phyloP scores from a whole-genome alignment of 2,113 vertebrate species.

The Oncorhynchus mykiss region DNA sequence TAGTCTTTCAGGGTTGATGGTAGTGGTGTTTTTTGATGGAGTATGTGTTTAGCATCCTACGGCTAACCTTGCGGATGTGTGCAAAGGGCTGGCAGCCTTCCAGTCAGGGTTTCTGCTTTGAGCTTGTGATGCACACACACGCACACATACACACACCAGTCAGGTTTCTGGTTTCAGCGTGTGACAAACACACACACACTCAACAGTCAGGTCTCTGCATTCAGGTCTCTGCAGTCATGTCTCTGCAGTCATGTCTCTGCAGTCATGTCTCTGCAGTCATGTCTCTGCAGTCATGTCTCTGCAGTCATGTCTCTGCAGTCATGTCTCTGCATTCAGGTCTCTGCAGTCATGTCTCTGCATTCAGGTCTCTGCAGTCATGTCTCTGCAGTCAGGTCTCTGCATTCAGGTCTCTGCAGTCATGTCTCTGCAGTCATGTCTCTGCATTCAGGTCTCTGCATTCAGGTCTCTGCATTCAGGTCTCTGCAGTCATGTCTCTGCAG shows the following conservation, averaged over 20 bases:
- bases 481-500: not conserved
- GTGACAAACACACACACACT: too few species aligned
- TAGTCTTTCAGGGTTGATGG: too few species aligned
- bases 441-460: not conserved
- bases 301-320: not conserved
- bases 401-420: not conserved
- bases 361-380: too few species aligned
- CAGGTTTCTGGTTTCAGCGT: too few species aligned
- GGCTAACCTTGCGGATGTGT: constrained; percentile 21
- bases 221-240: not conserved
- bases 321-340: not conserved
- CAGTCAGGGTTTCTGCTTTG: too few species aligned
- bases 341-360: not conserved
- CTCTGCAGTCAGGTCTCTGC: not conserved
- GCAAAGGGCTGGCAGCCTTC: constrained; percentile 2
- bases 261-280: not conserved
- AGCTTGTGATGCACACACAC: too few species aligned
- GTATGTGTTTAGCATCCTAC: not conserved
- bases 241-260: not conserved
- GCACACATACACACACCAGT: too few species aligned
- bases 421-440: not conserved
- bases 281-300: not conserved
- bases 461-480: not conserved
- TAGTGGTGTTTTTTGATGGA: not conserved
- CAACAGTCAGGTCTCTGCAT: not conserved